A percentile compares a stretch with the other conserved stretches of the same genome.
phyloP scores from a whole-genome alignment of 2,888 invertebrate genomes.

The Platycheirus rosarum region DNA sequence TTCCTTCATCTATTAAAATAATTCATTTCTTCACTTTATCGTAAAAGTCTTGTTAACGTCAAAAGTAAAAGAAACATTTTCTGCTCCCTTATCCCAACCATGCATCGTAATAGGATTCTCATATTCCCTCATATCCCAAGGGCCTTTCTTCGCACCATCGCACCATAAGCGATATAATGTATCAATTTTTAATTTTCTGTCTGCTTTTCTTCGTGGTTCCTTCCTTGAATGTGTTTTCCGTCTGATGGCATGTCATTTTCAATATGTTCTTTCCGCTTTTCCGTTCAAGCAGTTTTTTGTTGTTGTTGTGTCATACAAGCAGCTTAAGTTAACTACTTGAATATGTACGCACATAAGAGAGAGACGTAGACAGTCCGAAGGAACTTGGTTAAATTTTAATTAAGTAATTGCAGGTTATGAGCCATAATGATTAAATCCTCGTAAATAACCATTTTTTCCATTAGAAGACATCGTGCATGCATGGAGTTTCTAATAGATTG shows the following conservation, averaged over 20 bases:
- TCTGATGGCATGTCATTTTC: neutral
- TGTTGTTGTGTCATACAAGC: neutral
- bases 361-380: neutral
- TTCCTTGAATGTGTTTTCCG: neutral
- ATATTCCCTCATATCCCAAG: neutral
- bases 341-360: neutral
- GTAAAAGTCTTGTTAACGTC: conserved; percentile 5
- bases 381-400: conserved; percentile 56
- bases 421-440: conserved; percentile 41
- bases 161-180: conserved; percentile 16
- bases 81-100: conserved; percentile 4
- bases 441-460: neutral
- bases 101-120: conserved; percentile 1
- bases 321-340: neutral
- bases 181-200: conserved; percentile 29
- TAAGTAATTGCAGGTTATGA: conserved; percentile 59
- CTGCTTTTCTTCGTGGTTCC: conserved; percentile 11
- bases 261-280: neutral
- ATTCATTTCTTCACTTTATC: conserved; percentile 8
- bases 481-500: too few species aligned
- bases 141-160: conserved; percentile 12
- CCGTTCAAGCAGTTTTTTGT: neutral
- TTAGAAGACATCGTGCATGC: too few species aligned
- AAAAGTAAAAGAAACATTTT: too few species aligned
- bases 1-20: neutral